Percentiles rank a stretch among this genome's conserved stretches.
Conservation (phyloP, 2,797 vertebrate species). For the Chelmon rostratus region DNA sequence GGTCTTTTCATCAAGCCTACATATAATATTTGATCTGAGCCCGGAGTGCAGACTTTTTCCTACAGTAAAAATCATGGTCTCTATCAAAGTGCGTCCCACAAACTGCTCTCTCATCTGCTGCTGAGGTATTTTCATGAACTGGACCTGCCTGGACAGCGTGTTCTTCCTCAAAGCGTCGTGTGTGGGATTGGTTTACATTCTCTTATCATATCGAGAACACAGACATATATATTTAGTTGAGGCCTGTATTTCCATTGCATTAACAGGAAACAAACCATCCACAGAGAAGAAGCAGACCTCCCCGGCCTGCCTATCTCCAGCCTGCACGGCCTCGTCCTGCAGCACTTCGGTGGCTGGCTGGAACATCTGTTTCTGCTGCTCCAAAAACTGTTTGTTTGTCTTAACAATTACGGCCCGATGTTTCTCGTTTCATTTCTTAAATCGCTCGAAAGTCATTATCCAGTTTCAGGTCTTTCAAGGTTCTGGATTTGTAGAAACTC, state of each 20-base stretch:
- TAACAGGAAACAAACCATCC: constrained; percentile 47
- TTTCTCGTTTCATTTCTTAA: constrained; percentile 84
- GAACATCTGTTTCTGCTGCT: constrained; percentile 86
- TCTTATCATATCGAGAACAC: constrained; percentile 61
- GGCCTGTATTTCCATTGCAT: constrained; percentile 62
- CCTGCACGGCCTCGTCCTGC: constrained; percentile 32
- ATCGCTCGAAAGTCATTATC: constrained; percentile 82
- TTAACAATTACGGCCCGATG: constrained; percentile 83
- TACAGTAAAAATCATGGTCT: constrained; percentile 17
- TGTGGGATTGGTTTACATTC: constrained; percentile 66
- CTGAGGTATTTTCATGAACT: constrained; percentile 39
- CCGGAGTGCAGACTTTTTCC: constrained; percentile 24
- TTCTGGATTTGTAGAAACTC: constrained; percentile 69
- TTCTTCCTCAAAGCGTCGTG: constrained; percentile 20
- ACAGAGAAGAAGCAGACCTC: constrained; percentile 69
- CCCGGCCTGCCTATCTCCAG: constrained; percentile 46
- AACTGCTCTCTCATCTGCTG: constrained; percentile 31
- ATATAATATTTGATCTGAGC: constrained; percentile 12
- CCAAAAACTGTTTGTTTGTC: constrained; percentile 85
- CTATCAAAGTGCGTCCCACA: constrained; percentile 28
- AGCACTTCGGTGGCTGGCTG: constrained; percentile 73
- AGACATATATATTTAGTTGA: constrained; percentile 56
- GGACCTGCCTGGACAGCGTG: constrained; percentile 16
- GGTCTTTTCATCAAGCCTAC: constrained; percentile 16
- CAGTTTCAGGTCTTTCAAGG: constrained; percentile 74